Evolutionary conservation across 2,113 vertebrate species (phyloP), one percentile per base, ranked within the genome.

Genomic region (Rhinogobius similis): DNA sequence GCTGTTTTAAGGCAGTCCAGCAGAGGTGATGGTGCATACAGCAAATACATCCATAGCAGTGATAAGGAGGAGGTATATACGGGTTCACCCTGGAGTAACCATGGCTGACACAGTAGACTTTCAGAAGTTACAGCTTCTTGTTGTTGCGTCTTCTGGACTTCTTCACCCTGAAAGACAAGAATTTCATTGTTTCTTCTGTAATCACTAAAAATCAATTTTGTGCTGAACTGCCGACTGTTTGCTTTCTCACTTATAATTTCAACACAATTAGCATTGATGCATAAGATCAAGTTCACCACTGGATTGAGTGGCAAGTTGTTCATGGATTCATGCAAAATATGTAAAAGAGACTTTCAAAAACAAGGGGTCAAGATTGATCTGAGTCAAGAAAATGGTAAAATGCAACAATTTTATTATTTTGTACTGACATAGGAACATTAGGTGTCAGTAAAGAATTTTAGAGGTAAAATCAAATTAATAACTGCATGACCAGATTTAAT

Each of bases 1-100:
- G 90, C 90, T 91, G 88, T 78, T 87, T 88, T 75, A 88, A 87
- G 53, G 91, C 76, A 81, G 85, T 88, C 92, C 91, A 82, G 65
- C 79, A 68, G 79, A 44, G 80, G 78, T 74, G 68, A 4, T 38
- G 27, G 73, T 79, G 74, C 70, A 80, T 79, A 76, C 73, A 82
- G 82, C 79, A 70, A 75, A 83, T 82, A 83, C 83, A 85, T 90
- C 86, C 90, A 78, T 73, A 82, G 88, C 70, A 82, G 83, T 78
- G 84, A 73, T n/a, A 50, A 50, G 59, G 27, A 75, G 77, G 82
- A 82, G 81, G 81, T 81, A 27, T 81, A 26, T 67, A 73, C 62
- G 73, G 72, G 73, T 62, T 65, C 9, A 24, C 29, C 76, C 65
- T 61, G 14, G 76, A 62, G 68, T 10, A 10, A 44, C 52, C 73